Conservation (phyloP, 2,797 vertebrate species). For the Ispidina lecontei region DNA sequence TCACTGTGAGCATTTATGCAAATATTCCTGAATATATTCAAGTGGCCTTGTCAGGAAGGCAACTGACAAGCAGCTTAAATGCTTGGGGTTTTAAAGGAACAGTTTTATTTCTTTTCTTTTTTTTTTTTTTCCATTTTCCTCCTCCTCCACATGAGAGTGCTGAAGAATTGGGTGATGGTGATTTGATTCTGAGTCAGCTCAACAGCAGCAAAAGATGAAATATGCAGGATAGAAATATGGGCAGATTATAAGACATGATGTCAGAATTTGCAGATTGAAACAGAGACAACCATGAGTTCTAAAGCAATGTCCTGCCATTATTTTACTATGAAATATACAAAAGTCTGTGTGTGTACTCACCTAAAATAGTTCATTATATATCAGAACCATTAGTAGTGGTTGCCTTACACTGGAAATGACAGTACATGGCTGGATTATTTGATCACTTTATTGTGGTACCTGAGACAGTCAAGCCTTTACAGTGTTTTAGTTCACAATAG, state of each 20-base stretch:
- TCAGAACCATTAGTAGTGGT: not conserved
- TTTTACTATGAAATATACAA: not conserved
- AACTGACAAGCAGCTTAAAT: constrained; percentile 80
- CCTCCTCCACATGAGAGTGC: not conserved
- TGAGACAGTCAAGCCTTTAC: not conserved
- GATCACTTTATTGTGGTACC: not conserved
- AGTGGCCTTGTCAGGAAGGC: constrained; percentile 81
- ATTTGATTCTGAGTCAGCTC: constrained; percentile 22
- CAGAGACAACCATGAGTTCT: not conserved
- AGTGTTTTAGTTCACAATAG: not conserved
- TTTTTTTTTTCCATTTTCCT: not conserved
- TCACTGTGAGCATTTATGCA: constrained; percentile 83
- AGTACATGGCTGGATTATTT: not conserved
- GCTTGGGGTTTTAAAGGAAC: constrained; percentile 62
- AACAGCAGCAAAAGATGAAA: not conserved
- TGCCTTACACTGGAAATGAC: not conserved
- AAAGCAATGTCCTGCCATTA: not conserved
- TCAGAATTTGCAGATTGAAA: not conserved
- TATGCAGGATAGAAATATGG: not conserved
- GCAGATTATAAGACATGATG: not conserved
- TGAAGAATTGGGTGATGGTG: not conserved
- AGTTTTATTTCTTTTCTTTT: constrained; percentile 55
- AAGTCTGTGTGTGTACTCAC: not conserved
- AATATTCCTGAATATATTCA: constrained; percentile 80
- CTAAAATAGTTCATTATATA: not conserved